Conservation (phyloP, 2,113 vertebrate genomes). For the Muscicapa adusta region DNA sequence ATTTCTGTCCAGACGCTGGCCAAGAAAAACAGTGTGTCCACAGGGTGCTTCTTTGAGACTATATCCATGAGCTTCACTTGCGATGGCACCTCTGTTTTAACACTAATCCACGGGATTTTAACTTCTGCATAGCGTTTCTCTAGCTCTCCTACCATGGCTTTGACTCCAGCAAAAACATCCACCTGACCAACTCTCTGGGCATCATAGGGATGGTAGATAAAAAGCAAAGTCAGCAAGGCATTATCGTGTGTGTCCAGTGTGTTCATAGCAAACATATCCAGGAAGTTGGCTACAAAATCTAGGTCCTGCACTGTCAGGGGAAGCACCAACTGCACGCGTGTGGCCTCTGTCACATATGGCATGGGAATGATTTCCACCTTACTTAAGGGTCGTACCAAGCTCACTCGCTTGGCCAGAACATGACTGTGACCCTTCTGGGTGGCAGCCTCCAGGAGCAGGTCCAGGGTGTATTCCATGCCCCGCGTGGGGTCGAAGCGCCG, state of each 20-base stretch:
- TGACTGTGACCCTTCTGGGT: slow-evolving; percentile 90
- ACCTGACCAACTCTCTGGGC: slow-evolving; percentile 83
- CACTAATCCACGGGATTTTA: slow-evolving; percentile 92
- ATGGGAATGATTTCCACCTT: slow-evolving; percentile 93
- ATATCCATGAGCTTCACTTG: slow-evolving; percentile 97
- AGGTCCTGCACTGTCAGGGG: slow-evolving; percentile 82
- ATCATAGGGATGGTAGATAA: slow-evolving; percentile 89
- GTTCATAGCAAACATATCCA: slow-evolving; percentile 89
- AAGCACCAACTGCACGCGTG: slow-evolving; percentile 90
- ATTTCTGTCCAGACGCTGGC: slow-evolving; percentile 89
- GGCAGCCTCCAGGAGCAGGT: slow-evolving; percentile 87
- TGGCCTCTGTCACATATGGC: slow-evolving; percentile 95
- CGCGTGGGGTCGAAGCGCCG: slow-evolving; percentile 91
- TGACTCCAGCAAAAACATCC: slow-evolving; percentile 88
- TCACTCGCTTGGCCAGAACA: slow-evolving; percentile 84
- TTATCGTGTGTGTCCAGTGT: slow-evolving; percentile 89
- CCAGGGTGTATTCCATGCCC: slow-evolving; percentile 93
- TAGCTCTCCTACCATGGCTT: slow-evolving; percentile 85
- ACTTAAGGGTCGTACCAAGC: slow-evolving; percentile 86
- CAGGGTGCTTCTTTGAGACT: slow-evolving; percentile 95
- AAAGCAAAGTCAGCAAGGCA: slow-evolving; percentile 85
- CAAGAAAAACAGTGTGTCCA: slow-evolving; percentile 93
- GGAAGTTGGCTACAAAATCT: slow-evolving; percentile 83
- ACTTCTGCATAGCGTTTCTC: slow-evolving; percentile 86
- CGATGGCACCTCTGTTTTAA: slow-evolving; percentile 90